phyloP scores from a whole-genome alignment of 1,140 invertebrate species.

The Procambarus virginalis region DNA sequence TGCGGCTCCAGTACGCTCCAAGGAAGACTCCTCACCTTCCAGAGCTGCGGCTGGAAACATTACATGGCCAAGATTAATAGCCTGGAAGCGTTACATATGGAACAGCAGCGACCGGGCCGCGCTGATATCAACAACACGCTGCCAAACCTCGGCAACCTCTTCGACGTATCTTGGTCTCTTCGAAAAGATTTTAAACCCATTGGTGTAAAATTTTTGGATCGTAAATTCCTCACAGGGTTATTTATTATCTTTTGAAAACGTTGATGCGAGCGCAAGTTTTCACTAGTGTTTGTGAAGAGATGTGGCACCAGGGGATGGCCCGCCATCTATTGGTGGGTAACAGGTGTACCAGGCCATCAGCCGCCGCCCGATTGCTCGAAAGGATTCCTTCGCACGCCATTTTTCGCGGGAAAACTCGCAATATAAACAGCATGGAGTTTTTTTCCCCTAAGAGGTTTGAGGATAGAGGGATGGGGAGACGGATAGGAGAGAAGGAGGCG shows the following conservation, averaged over 20 bases:
- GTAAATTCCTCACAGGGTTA: too few species aligned
- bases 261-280: too few species aligned
- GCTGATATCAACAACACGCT: background rate
- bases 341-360: background rate
- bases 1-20: too few species aligned
- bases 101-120: constrained; percentile 16
- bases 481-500: background rate
- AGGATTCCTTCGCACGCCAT: too few species aligned
- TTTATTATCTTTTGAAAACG: too few species aligned
- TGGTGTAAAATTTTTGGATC: too few species aligned
- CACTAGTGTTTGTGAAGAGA: background rate
- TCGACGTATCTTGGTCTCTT: background rate
- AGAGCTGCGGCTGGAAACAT: constrained; percentile 22
- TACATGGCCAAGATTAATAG: constrained; percentile 49
- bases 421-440: background rate
- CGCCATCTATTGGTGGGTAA: background rate
- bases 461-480: background rate
- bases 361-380: background rate
- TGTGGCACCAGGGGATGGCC: background rate
- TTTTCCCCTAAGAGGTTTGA: background rate
- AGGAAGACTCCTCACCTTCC: background rate
- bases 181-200: too few species aligned
- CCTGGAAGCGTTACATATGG: constrained; percentile 46
- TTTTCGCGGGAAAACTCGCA: background rate
- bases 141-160: background rate